Evolutionary conservation across 2,888 invertebrate genomes (phyloP).

Genomic region (Drosophila borealis): DNA sequence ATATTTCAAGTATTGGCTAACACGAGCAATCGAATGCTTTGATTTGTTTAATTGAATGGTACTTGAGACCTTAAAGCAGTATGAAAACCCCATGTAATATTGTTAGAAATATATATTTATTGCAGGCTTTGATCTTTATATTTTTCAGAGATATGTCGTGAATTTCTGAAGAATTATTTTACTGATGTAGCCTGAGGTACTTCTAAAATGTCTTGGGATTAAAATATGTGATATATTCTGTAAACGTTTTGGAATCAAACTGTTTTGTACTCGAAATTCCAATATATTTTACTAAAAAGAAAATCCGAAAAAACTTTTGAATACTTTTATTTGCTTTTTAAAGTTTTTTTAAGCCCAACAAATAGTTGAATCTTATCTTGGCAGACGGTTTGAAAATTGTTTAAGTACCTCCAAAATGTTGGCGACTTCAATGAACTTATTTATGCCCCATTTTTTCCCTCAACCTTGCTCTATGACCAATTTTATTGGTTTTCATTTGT

Average conservation of each 20-base stretch:
- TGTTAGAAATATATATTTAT: too few relatives aligned
- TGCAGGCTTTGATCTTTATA: too few relatives aligned
- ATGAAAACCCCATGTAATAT: too few relatives aligned
- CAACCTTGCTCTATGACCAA: slow-evolving; percentile 11
- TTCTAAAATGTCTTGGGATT: too few relatives aligned
- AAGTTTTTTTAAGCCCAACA: neutral
- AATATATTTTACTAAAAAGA: too few relatives aligned
- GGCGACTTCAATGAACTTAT: slow-evolving; percentile 44
- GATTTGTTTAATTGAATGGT: neutral
- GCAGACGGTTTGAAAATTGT: slow-evolving; percentile 22
- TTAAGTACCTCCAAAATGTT: slow-evolving; percentile 34
- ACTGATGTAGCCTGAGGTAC: too few relatives aligned
- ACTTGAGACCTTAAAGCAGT: neutral
- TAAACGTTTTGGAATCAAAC: too few relatives aligned
- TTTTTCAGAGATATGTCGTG: too few relatives aligned
- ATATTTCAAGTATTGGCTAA: neutral
- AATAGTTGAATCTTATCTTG: neutral
- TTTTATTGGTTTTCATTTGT: slow-evolving; percentile 71
- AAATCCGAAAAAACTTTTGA: too few relatives aligned
- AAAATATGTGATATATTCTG: too few relatives aligned
- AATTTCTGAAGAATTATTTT: too few relatives aligned
- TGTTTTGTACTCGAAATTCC: too few relatives aligned
- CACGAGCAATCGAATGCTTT: neutral
- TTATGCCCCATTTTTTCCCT: slow-evolving; percentile 31
- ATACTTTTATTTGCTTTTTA: neutral